Conservation (phyloP, 2,113 vertebrate species). For the Fregata magnificens region DNA sequence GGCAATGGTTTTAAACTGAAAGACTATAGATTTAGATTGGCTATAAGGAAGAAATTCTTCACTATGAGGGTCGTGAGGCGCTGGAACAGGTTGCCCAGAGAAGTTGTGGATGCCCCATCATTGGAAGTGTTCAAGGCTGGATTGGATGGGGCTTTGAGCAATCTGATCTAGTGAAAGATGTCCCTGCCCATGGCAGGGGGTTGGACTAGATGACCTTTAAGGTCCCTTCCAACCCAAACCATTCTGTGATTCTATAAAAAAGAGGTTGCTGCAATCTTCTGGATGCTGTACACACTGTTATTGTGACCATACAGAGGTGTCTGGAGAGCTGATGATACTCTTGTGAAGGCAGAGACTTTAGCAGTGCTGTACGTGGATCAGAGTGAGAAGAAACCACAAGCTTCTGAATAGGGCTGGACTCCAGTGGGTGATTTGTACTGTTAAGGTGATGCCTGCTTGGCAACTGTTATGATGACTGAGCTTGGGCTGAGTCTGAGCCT, state of each 20-base stretch:
- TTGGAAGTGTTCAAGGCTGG: background rate
- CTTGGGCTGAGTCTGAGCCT: background rate
- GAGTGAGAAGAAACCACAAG: background rate
- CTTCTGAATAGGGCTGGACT: background rate
- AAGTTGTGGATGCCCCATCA: background rate
- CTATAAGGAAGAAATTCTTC: background rate
- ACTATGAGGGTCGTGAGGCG: too few relatives aligned
- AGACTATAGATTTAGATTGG: background rate
- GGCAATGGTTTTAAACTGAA: background rate
- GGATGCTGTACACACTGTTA: background rate
- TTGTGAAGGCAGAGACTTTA: background rate
- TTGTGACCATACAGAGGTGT: background rate
- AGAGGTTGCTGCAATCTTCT: background rate
- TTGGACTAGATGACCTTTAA: background rate
- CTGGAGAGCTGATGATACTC: background rate
- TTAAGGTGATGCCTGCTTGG: background rate
- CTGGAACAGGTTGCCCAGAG: background rate
- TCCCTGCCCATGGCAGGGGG: background rate
- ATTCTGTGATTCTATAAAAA: background rate
- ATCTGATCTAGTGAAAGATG: background rate
- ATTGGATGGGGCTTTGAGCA: background rate
- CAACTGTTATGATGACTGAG: background rate
- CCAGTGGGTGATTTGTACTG: background rate
- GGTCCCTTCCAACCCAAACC: background rate
- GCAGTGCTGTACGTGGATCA: background rate